Percentiles rank a stretch among this genome's conserved stretches.
Conservation (phyloP, 2,113 vertebrate genomes). For the Cygnus buccinator region DNA sequence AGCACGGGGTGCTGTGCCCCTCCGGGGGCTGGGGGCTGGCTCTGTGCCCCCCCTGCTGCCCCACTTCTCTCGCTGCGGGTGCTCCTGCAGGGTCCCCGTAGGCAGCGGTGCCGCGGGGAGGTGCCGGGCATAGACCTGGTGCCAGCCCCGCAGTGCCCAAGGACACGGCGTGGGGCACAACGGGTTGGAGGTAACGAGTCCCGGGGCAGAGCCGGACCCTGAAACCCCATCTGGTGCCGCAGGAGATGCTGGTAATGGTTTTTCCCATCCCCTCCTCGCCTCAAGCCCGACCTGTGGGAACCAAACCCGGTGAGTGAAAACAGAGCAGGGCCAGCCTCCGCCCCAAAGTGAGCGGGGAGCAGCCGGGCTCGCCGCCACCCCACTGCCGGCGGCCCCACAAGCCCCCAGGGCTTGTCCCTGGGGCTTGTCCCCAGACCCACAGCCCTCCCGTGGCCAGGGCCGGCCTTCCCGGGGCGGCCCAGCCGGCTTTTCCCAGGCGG, state of each 20-base stretch:
- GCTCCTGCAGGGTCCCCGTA: not conserved
- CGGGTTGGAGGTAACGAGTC: not conserved
- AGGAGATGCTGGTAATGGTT: not conserved
- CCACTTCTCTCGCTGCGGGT: not conserved
- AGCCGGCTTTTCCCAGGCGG: not conserved
- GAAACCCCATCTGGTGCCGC: not conserved
- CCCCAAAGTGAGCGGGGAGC: not conserved
- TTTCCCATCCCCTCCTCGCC: not conserved
- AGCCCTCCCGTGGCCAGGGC: not conserved
- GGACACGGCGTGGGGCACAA: fast-evolving
- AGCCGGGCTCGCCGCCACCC: fast-evolving
- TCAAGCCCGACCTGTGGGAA: not conserved
- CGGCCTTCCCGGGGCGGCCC: not conserved
- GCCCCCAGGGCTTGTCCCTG: fast-evolving
- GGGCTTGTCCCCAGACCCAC: not conserved
- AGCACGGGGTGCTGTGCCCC: not conserved
- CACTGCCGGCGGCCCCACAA: fast-evolving
- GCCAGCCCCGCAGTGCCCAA: not conserved
- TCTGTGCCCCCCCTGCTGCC: not conserved
- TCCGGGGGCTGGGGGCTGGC: not conserved
- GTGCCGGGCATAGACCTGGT: not conserved
- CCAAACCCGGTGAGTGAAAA: not conserved
- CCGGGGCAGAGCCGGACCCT: not conserved
- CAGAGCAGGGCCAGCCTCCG: too few species aligned
- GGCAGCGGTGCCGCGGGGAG: not conserved